Conservation (phyloP, 2,888 invertebrate genomes). For the Diaprepes abbreviatus region DNA sequence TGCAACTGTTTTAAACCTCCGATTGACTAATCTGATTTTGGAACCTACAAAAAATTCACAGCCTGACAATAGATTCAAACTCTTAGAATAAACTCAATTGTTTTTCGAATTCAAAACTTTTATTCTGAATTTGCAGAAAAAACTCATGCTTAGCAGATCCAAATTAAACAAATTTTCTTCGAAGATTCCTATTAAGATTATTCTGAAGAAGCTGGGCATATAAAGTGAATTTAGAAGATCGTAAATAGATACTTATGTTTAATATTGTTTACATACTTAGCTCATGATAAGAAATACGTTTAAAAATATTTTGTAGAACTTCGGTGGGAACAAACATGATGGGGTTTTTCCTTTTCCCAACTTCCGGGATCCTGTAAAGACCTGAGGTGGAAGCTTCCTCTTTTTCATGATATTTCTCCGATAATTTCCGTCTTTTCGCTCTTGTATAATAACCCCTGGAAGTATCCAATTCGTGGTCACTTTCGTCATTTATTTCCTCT, state of each 20-base stretch:
- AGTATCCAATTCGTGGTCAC: slow-evolving; percentile 48
- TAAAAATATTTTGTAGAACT: slow-evolving; percentile 59
- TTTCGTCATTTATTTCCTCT: slow-evolving; percentile 57
- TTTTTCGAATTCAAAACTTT: too few species aligned
- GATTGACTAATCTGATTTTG: slow-evolving; percentile 59
- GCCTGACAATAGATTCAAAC: too few species aligned
- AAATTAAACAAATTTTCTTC: too few species aligned
- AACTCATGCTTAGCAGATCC: too few species aligned
- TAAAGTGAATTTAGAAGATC: too few species aligned
- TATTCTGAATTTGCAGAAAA: too few species aligned
- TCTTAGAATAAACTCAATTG: too few species aligned
- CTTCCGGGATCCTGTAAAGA: slow-evolving; percentile 26
- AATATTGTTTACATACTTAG: slow-evolving; percentile 61
- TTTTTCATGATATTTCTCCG: slow-evolving; percentile 52
- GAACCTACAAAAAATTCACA: slow-evolving; percentile 58
- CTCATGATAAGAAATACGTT: slow-evolving; percentile 59
- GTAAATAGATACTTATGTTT: too few species aligned
- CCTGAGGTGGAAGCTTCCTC: slow-evolving; percentile 50
- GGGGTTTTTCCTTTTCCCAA: slow-evolving; percentile 57
- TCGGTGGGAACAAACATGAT: slow-evolving; percentile 61
- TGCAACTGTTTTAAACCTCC: slow-evolving; percentile 58
- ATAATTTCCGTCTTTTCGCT: slow-evolving; percentile 51
- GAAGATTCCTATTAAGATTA: too few species aligned
- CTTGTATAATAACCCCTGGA: slow-evolving; percentile 54
- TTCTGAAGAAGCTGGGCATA: too few species aligned